Percentiles rank a stretch among this genome's conserved stretches.
phyloP scores from a whole-genome alignment of 2,113 vertebrate species.

The Ochotona curzoniae region DNA sequence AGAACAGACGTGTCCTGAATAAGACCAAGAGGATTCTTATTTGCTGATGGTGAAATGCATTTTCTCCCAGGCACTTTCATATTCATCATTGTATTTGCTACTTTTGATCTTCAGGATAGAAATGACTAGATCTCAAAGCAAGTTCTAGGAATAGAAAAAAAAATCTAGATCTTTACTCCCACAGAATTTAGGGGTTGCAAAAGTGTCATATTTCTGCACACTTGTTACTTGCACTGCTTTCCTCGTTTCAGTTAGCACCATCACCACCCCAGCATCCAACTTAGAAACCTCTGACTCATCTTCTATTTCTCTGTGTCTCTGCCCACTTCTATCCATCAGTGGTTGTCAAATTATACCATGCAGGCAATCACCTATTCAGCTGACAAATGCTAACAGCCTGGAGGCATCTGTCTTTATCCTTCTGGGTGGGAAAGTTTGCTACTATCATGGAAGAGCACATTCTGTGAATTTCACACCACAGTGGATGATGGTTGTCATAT shows the following conservation, averaged over 20 bases:
- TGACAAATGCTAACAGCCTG: neutral
- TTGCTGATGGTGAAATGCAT: neutral
- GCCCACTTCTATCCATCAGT: neutral
- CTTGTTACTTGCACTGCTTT: neutral
- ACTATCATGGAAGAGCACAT: neutral
- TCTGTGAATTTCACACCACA: neutral
- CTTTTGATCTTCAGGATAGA: constrained; percentile 15
- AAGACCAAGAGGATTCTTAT: neutral
- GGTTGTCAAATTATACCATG: neutral
- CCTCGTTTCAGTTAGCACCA: neutral
- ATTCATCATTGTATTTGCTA: neutral
- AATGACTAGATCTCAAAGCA: neutral
- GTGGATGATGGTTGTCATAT: neutral
- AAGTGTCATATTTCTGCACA: neutral
- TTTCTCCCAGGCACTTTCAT: neutral
- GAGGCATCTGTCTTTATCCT: neutral
- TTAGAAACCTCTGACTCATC: constrained; percentile 52
- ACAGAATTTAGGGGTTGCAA: neutral
- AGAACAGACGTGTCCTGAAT: neutral
- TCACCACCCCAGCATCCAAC: neutral
- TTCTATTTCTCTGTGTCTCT: neutral
- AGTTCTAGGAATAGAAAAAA: neutral
- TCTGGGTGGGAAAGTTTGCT: neutral
- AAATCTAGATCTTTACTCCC: neutral
- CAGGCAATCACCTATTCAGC: neutral